These are phyloP conservation scores for Stratiomys singularior DNA, from an alignment of 2,888 invertebrate species.

Conservation along the genomic window DNA sequence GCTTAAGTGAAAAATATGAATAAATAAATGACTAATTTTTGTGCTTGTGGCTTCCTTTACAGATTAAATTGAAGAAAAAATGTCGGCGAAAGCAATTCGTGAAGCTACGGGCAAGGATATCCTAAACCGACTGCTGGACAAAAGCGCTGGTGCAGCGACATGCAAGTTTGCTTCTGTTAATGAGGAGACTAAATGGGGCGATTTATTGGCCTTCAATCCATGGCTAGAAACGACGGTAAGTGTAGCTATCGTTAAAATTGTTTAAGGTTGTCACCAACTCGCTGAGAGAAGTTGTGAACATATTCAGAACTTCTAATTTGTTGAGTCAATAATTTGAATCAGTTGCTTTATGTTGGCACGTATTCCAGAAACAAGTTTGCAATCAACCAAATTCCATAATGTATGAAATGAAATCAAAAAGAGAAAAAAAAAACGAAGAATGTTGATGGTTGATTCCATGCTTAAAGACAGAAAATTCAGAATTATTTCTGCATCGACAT, in stretches of 20 bases:
- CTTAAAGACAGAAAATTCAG: too few species aligned
- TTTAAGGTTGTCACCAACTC: too few species aligned
- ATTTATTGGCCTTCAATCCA: conserved; percentile 79
- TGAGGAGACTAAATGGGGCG: conserved; percentile 78
- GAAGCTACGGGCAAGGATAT: conserved; percentile 95
- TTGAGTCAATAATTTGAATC: too few species aligned
- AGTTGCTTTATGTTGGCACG: too few species aligned
- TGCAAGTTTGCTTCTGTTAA: conserved; percentile 86
- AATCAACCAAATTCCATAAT: too few species aligned
- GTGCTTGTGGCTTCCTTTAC: conserved; percentile 8
- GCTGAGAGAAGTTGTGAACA: too few species aligned
- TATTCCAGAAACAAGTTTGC: too few species aligned
- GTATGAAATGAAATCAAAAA: too few species aligned
- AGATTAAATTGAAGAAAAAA: conserved; percentile 60
- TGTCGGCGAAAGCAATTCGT: conserved; percentile 97
- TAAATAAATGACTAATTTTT: background rate
- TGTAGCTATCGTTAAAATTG: conserved; percentile 28
- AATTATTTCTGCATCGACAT: too few species aligned
- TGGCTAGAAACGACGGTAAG: conserved; percentile 85
- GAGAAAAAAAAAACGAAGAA: too few species aligned
- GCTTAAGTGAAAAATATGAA: background rate
- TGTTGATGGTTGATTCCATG: too few species aligned
- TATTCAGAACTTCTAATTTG: too few species aligned
- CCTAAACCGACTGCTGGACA: conserved; percentile 81
- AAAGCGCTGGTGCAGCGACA: conserved; percentile 75